phyloP scores from a whole-genome alignment of 2,888 invertebrate species.

The Campoletis raptor region DNA sequence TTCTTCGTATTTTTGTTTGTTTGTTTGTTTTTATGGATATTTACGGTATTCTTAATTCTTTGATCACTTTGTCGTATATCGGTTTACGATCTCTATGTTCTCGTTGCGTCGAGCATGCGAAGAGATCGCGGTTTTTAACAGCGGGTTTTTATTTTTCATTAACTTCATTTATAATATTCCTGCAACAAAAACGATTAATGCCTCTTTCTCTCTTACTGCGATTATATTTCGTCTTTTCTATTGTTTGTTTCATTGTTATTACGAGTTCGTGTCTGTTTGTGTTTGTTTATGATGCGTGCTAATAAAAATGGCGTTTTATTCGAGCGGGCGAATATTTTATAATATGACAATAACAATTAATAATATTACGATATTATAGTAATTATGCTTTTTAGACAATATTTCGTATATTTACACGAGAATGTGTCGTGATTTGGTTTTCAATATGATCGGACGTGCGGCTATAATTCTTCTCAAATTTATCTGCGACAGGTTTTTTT shows the following conservation, averaged over 20 bases:
- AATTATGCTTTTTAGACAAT: slow-evolving; percentile 5
- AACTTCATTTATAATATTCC: slow-evolving; percentile 66
- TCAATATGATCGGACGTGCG: background rate
- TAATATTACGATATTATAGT: slow-evolving; percentile 39
- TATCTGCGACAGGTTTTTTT: slow-evolving; percentile 9
- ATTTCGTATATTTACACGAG: slow-evolving; percentile 47
- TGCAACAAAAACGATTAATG: slow-evolving; percentile 67
- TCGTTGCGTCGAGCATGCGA: slow-evolving; percentile 63
- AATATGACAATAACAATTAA: slow-evolving; percentile 54
- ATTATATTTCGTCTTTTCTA: slow-evolving; percentile 40
- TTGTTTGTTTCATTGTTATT: slow-evolving; percentile 2
- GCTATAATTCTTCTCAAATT: background rate
- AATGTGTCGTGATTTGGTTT: slow-evolving; percentile 8
- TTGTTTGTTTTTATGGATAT: slow-evolving; percentile 59
- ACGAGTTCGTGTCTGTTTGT: slow-evolving; percentile 6
- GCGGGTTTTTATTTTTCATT: slow-evolving; percentile 47
- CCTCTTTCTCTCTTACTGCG: slow-evolving; percentile 53
- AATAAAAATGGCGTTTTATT: slow-evolving; percentile 40
- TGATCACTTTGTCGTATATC: slow-evolving; percentile 69
- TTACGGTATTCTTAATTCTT: slow-evolving; percentile 69
- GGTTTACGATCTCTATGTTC: slow-evolving; percentile 51
- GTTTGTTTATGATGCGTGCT: slow-evolving; percentile 16
- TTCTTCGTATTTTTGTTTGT: slow-evolving; percentile 51
- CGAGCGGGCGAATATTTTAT: slow-evolving; percentile 46
- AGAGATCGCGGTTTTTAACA: slow-evolving; percentile 62